Conservation (phyloP, 92 coral and sea anemone genomes). For the Porites cylindrica region DNA sequence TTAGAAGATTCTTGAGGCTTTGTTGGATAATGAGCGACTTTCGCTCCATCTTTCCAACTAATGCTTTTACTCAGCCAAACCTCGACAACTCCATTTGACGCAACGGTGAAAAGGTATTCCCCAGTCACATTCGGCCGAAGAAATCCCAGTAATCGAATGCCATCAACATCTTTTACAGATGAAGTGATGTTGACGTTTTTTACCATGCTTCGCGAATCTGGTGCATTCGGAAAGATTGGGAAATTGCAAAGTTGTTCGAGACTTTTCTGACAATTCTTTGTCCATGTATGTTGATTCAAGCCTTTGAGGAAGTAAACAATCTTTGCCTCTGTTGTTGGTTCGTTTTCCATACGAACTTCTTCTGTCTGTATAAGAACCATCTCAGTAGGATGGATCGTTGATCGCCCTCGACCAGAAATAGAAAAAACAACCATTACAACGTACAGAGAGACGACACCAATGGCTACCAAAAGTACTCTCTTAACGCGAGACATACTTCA, state of each 20-base stretch:
- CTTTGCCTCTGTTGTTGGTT: neutral
- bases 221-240: conserved; percentile 64
- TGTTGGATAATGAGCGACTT: conserved; percentile 7
- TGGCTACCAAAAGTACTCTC: too few species aligned
- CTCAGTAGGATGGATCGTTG: too few species aligned
- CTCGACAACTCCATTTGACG: conserved; percentile 53
- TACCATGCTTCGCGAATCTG: conserved; percentile 24
- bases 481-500: too few species aligned
- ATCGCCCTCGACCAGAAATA: too few species aligned
- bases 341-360: too few species aligned
- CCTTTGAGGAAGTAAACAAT: conserved; percentile 2
- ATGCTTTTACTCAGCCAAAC: conserved; percentile 51
- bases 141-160: conserved; percentile 27
- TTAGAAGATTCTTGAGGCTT: neutral
- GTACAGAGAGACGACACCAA: too few species aligned
- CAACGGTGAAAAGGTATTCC: conserved; percentile 36
- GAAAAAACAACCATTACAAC: too few species aligned
- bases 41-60: conserved; percentile 28
- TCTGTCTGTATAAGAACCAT: too few species aligned
- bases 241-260: conserved; percentile 41
- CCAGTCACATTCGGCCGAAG: conserved; percentile 53
- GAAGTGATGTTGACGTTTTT: neutral
- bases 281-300: conserved; percentile 52
- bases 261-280: conserved; percentile 37
- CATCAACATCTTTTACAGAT: neutral